Base-by-base conservation (phyloP, 2,113 vertebrate species). In the Corapipo altera region DNA sequence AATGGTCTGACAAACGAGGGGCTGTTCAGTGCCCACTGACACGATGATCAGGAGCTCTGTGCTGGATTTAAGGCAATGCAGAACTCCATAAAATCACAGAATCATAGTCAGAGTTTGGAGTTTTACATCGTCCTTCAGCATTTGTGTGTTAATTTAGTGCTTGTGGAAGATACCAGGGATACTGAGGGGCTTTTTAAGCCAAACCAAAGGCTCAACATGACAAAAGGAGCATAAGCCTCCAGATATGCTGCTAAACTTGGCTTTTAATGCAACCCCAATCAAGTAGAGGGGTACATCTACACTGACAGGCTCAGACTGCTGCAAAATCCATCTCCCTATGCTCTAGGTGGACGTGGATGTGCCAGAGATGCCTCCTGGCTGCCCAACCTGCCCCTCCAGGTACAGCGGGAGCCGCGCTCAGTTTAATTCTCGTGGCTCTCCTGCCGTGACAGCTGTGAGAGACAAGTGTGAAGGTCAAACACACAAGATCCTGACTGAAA, bases 341-440 rank as follows among this genome's bases (percentile, higher is more conserved):
- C 44, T 85, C 20, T 28, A 43, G 51, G 84, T 15, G 17, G 62
- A 21, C 22, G 15, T 3, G 15, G 44, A 16, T 0, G 26, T 5
- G 43, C 17, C 64, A 54, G 72, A 49, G 24, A 8, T 5, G 6
- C 26, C 54, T 41, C 64, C 75, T 11, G 33, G 7, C n/a, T 48
- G 59, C 32, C 83, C 75, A 37, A 54, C 24, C 64, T 30, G 48
- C 37, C 35, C 15, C 61, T 57, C 62, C 44, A 87, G 83, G 39
- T 1, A 8, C 4, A 8, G 41, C 2, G 0, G 28, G 37, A 54
- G 46, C 59, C 19, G 4, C 0, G 0, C 73, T 71, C 57, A 1
- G 48, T 66, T 80, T 61, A 48, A 35, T 16, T 32, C 43, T 48
- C 5, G 22, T 9, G 86, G 72, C 51, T 48, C 39, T 22, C 10